Evolutionary conservation across 2,888 invertebrate genomes (phyloP).

Genomic region (Drosophila pegasa): DNA sequence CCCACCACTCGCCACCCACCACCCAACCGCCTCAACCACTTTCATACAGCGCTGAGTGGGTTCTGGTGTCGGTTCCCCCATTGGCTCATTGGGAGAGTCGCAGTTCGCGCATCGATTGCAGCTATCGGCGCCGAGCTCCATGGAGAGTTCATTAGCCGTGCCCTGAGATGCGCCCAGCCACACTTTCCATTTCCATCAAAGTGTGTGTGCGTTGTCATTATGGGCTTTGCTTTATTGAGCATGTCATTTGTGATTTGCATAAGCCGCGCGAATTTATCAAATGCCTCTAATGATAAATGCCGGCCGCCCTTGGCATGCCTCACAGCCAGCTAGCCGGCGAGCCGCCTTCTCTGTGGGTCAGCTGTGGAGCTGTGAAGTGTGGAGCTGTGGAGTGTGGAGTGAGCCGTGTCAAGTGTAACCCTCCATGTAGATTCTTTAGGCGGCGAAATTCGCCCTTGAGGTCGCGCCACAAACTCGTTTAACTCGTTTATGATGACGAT

Average conservation of each 20-base stretch:
- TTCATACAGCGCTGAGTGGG: constrained; percentile 1
- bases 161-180: constrained; percentile 6
- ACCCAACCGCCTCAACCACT: not conserved
- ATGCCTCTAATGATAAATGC: constrained; percentile 39
- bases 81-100: constrained; percentile 35
- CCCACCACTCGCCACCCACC: too few relatives aligned
- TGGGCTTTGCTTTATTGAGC: constrained; percentile 36
- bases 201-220: constrained; percentile 47
- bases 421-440: constrained; percentile 33
- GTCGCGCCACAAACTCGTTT: constrained; percentile 61
- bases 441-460: constrained; percentile 50
- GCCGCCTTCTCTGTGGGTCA: constrained; percentile 4
- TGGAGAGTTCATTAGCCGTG: constrained; percentile 41
- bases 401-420: constrained; percentile 24
- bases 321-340: not conserved
- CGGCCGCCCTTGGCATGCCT: constrained; percentile 8
- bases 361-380: not conserved
- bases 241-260: constrained; percentile 37
- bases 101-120: constrained; percentile 37
- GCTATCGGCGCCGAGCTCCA: constrained; percentile 21
- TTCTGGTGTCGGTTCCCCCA: constrained; percentile 48
- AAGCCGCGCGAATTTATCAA: constrained; percentile 35
- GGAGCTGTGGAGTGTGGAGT: not conserved
- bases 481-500: constrained; percentile 59
- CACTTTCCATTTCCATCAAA: constrained; percentile 51